These are phyloP conservation scores for Melinaea marsaeus DNA, from an alignment of 2,888 invertebrate species.

Conservation along the genomic window DNA sequence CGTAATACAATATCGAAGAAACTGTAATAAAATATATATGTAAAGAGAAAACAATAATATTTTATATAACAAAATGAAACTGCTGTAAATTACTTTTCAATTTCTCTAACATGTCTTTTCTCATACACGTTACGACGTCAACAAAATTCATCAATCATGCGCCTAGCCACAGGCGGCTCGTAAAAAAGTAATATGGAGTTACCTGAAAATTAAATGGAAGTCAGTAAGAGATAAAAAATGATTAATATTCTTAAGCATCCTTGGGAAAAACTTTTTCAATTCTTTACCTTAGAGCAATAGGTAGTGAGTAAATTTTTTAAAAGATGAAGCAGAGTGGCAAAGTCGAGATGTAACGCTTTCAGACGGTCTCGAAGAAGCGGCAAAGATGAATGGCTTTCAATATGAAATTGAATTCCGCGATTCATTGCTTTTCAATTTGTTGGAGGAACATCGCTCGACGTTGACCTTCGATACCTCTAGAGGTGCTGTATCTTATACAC, in stretches of 20 bases:
- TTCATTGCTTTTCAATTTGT: conserved; percentile 82
- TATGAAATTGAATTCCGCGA: conserved; percentile 84
- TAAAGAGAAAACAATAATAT: too few relatives aligned
- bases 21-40: too few relatives aligned
- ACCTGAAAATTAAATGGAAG: too few relatives aligned
- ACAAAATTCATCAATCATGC: conserved; percentile 26
- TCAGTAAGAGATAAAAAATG: too few relatives aligned
- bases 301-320: too few relatives aligned
- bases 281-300: too few relatives aligned
- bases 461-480: conserved; percentile 61
- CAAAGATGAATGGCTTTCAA: conserved; percentile 80
- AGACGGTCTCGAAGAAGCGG: too few relatives aligned
- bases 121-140: conserved; percentile 20
- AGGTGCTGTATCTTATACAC: conserved; percentile 46
- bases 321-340: too few relatives aligned
- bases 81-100: conserved; percentile 2
- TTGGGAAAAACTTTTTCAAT: conserved; percentile 32
- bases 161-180: conserved; percentile 27
- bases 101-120: conserved; percentile 9
- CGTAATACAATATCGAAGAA: too few relatives aligned
- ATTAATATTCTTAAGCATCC: conserved; percentile 28
- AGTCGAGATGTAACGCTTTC: too few relatives aligned
- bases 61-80: not conserved
- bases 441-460: conserved; percentile 68
- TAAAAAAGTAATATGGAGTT: conserved; percentile 31